Conservation (phyloP, 2,888 invertebrate species). For the Periphyllus acericola region DNA sequence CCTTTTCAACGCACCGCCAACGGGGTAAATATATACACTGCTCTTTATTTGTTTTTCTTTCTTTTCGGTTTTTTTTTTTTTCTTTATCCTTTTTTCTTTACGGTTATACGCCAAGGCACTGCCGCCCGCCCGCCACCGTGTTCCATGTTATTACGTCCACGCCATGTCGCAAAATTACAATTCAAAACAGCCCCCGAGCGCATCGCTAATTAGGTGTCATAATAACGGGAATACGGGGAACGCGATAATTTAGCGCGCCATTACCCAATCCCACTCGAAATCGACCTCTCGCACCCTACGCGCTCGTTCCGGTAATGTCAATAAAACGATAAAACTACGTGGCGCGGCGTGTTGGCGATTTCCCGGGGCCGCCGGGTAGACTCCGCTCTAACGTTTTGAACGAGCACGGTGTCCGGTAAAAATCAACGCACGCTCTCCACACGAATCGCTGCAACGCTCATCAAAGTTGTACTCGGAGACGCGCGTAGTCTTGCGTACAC, state of each 20-base stretch:
- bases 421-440: too few species aligned
- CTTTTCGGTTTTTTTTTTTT: not conserved
- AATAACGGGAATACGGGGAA: not conserved
- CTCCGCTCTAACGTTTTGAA: too few species aligned
- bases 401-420: too few species aligned
- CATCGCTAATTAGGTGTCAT: slow-evolving; percentile 21
- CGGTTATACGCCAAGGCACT: not conserved
- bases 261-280: not conserved
- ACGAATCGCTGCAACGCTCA: too few species aligned
- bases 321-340: slow-evolving; percentile 32
- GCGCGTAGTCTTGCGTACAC: too few species aligned
- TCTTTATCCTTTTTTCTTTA: not conserved
- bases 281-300: not conserved
- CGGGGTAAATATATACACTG: not conserved
- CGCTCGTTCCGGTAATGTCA: slow-evolving; percentile 11
- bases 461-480: too few species aligned
- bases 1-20: too few species aligned
- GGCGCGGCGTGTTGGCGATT: not conserved
- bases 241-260: slow-evolving; percentile 18
- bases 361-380: not conserved
- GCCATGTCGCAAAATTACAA: not conserved
- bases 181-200: slow-evolving; percentile 7
- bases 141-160: not conserved
- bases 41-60: not conserved
- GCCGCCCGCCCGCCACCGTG: too few species aligned